These are phyloP conservation scores for Fundulus diaphanus DNA, from an alignment of 2,797 vertebrate species.

Conservation along the genomic window DNA sequence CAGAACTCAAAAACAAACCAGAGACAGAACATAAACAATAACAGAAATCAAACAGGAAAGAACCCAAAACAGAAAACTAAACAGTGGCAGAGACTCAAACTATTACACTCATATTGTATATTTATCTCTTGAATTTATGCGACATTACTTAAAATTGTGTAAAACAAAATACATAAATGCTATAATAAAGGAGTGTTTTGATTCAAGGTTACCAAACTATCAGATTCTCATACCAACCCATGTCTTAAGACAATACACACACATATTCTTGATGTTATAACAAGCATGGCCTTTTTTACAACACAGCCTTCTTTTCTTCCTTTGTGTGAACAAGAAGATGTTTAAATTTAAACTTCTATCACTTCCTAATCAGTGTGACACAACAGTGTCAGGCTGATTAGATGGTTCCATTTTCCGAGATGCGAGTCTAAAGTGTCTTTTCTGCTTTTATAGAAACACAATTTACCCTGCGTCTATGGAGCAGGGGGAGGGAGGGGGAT, in stretches of 20 bases:
- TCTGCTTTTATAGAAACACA: conserved; percentile 20
- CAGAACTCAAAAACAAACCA: too few relatives aligned
- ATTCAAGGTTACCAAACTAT: neutral
- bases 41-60: too few relatives aligned
- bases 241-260: neutral
- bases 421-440: neutral
- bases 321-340: neutral
- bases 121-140: neutral
- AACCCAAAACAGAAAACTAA: too few relatives aligned
- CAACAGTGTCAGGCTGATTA: conserved; percentile 16
- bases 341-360: neutral
- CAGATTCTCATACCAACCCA: neutral
- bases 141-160: neutral
- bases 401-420: conserved; percentile 10
- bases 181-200: neutral
- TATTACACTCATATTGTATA: neutral
- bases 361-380: conserved; percentile 12
- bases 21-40: too few relatives aligned
- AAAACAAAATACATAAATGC: neutral
- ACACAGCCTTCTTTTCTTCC: neutral
- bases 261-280: neutral
- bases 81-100: too few relatives aligned
- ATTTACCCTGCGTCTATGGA: conserved; percentile 25
- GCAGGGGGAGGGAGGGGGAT: conserved; percentile 19
- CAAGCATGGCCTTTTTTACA: neutral